Evolutionary conservation across 92 coral and sea anemone species (phyloP).

Genomic region (Palythoa grandis): DNA sequence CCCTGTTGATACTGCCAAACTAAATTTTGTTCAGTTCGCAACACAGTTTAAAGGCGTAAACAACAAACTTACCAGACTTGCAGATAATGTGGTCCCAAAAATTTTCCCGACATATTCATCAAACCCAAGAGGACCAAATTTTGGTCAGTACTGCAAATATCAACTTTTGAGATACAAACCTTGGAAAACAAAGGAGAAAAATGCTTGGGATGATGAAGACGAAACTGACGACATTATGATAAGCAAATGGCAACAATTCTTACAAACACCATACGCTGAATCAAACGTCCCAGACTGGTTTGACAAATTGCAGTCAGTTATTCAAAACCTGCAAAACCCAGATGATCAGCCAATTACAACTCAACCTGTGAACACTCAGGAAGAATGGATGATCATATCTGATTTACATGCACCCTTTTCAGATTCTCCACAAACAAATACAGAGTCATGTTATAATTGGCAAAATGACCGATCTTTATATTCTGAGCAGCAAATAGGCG

Average conservation of each 20-base stretch:
- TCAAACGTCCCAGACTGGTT: conserved; percentile 80
- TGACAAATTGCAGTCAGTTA: conserved; percentile 69
- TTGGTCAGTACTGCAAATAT: conserved; percentile 70
- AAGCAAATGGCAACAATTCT: conserved; percentile 73
- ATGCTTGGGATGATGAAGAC: conserved; percentile 14
- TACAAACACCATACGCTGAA: conserved; percentile 75
- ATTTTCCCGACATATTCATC: conserved; percentile 65
- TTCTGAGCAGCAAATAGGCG: conserved; percentile 70
- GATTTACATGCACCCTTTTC: conserved; percentile 58
- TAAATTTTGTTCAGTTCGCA: conserved; percentile 72
- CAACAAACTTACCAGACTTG: conserved; percentile 58
- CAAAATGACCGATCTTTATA: conserved; percentile 54
- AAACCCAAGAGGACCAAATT: conserved; percentile 79
- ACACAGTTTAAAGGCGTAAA: conserved; percentile 66
- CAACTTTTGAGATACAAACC: conserved; percentile 75
- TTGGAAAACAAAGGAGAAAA: conserved; percentile 68
- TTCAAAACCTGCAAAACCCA: conserved; percentile 65
- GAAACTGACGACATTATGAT: conserved; percentile 63
- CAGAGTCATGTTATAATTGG: conserved; percentile 55
- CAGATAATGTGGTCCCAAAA: conserved; percentile 71
- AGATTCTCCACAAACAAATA: conserved; percentile 28
- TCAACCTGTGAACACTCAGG: conserved; percentile 42
- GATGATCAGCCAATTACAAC: conserved; percentile 37
- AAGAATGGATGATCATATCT: conserved; percentile 46
- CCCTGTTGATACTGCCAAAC: conserved; percentile 45